These are phyloP conservation scores for Alitta virens DNA, from an alignment of 2,888 invertebrate genomes.

Conservation along the genomic window DNA sequence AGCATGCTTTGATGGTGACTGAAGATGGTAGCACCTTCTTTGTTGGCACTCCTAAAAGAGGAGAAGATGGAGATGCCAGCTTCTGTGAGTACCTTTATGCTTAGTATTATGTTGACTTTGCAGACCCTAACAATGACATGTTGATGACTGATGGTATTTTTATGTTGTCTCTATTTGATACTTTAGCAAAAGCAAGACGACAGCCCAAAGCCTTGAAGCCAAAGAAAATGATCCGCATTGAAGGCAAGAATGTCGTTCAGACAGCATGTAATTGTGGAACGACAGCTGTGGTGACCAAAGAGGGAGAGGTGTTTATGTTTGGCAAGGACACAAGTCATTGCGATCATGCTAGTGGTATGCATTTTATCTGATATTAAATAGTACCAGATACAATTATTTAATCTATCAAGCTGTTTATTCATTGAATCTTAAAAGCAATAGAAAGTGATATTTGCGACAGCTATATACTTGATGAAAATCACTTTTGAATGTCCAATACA, in stretches of 20 bases:
- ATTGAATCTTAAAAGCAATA: background rate
- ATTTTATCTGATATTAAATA: no score
- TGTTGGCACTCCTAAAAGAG: constrained; percentile 81
- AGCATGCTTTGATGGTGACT: constrained; percentile 85
- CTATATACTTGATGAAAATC: no score
- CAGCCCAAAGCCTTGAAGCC: constrained; percentile 89
- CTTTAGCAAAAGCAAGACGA: constrained; percentile 62
- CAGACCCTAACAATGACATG: no score
- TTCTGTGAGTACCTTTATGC: constrained; percentile 25
- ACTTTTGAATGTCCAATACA: constrained; percentile 28
- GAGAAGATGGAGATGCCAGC: constrained; percentile 88
- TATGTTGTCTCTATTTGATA: no score
- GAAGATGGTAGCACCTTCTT: constrained; percentile 90
- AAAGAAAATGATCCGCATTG: constrained; percentile 86
- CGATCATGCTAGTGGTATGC: constrained; percentile 62
- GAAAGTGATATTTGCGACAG: no score
- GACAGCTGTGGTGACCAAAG: constrained; percentile 85
- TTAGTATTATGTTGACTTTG: no score
- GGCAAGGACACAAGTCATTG: constrained; percentile 73
- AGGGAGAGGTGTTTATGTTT: constrained; percentile 87
- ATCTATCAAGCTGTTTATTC: background rate
- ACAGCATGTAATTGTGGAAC: constrained; percentile 94
- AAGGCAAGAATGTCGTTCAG: constrained; percentile 76
- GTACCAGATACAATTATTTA: no score
- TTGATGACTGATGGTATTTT: no score